Evolutionary conservation across 2,888 invertebrate species (phyloP), one percentile per base, ranked within the genome.

Genomic region (Andrena flavipes): DNA sequence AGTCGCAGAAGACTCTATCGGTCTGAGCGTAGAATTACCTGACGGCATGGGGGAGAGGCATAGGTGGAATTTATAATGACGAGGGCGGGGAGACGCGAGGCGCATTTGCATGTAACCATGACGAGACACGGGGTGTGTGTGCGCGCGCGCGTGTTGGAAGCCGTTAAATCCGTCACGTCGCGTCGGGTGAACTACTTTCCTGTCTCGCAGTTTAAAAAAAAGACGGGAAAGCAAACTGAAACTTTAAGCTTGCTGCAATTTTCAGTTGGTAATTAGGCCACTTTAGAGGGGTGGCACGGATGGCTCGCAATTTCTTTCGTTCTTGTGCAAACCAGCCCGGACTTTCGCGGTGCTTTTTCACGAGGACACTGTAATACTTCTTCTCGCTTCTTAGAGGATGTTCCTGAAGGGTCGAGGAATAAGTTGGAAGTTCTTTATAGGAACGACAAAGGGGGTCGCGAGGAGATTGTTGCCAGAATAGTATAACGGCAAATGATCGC

Each of bases 1-100:
- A 89, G 89, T 88, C 88, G 88, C 84, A 64, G 86, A 91, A 89
- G 88, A 92, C 91, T 92, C 90, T 90, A 91, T 92, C 87, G 90
- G 77, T 51, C 74, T 67, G 64, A 84, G 87, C 88, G 86, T 91
- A 86, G 88, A 91, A 91, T 91, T 92, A 91, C 89, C 73, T 72
- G 80, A 68, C 49, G 70, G 49, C 35, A 26, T 60, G 20, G 26
- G 51, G 51, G 78, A 63, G 76, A 73, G 74, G 54, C 76, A 88
- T 88, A 88, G 81, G 74, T 85, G 79, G 89, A 89, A 89, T 90
- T 89, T 82, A 85, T 89, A 89, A 89, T 85, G 82, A 85, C 42
- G 76, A 30, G 8, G 62, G 59, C 33, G 67, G 64, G 29, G 56
- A 59, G 49, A 60, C 30, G 68, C 60, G 33, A 26, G 56, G 5